phyloP scores from a whole-genome alignment of 2,113 vertebrate genomes.

The Mus pahari region DNA sequence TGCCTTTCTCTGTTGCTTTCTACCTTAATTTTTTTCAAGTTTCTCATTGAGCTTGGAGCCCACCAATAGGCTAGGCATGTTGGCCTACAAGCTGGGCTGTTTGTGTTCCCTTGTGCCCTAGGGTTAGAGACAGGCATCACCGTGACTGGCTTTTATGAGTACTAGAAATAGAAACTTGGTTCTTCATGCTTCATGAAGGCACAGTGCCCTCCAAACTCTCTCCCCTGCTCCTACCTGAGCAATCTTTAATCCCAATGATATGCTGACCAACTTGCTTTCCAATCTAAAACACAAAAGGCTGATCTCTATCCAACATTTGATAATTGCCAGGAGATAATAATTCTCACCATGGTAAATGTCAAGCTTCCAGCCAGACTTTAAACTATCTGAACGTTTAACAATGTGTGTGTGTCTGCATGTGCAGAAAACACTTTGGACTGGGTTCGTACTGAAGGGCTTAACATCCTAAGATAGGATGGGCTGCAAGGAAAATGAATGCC shows the following conservation, averaged over 20 bases:
- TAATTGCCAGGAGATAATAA: not conserved
- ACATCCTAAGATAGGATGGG: no score
- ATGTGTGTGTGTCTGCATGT: no score
- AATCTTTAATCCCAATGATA: rapidly evolving
- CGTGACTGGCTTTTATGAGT: no score
- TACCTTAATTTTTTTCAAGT: not conserved
- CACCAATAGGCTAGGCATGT: not conserved
- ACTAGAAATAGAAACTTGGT: not conserved
- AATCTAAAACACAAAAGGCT: rapidly evolving
- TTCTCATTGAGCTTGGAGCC: not conserved
- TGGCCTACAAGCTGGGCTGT: not conserved
- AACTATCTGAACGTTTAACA: not conserved
- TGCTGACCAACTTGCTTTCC: not conserved
- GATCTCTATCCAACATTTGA: no score
- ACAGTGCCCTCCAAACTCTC: not conserved
- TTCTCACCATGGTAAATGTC: not conserved
- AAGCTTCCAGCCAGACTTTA: not conserved
- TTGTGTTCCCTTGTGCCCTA: not conserved
- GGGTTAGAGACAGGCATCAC: not conserved
- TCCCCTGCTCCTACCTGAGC: not conserved
- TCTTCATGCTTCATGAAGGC: not conserved
- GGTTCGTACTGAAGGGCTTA: no score
- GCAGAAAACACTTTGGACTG: no score
- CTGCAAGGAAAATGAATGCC: no score
- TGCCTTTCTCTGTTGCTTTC: not conserved